A percentile compares a stretch with the other conserved stretches of the same genome.
phyloP scores from a whole-genome alignment of 2,888 invertebrate genomes.

The Kuschelorhynchus macadamiae region DNA sequence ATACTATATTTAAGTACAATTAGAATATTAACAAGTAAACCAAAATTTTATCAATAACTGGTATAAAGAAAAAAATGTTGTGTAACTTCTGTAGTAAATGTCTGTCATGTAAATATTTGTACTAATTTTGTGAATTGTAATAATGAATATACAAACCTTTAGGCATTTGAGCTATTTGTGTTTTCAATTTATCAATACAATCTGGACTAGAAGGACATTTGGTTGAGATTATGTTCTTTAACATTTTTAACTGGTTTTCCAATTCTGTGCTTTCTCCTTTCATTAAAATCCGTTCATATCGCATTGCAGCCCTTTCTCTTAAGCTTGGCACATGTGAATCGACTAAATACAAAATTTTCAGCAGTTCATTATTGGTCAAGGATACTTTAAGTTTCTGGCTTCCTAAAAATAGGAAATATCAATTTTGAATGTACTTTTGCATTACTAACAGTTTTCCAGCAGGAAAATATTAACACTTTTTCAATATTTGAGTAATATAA shows the following conservation, averaged over 20 bases:
- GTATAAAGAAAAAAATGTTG: too few species aligned
- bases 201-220: constrained; percentile 54
- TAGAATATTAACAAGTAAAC: too few species aligned
- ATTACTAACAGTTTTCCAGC: too few species aligned
- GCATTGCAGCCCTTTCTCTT: constrained; percentile 58
- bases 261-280: constrained; percentile 34
- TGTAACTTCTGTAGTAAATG: too few species aligned
- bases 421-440: too few species aligned
- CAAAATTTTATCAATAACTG: too few species aligned
- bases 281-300: constrained; percentile 58
- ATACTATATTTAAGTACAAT: too few species aligned
- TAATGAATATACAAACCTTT: constrained; percentile 58
- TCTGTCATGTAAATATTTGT: too few species aligned
- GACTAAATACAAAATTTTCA: constrained; percentile 61
- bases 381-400: constrained; percentile 57
- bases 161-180: constrained; percentile 62
- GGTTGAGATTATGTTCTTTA: constrained; percentile 58
- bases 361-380: constrained; percentile 58
- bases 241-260: constrained; percentile 49
- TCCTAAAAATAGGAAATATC: constrained; percentile 53
- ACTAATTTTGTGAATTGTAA: too few species aligned
- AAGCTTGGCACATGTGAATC: constrained; percentile 64
- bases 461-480: too few species aligned
- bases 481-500: too few species aligned
- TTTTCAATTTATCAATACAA: constrained; percentile 56